Evolutionary conservation across 2,113 vertebrate genomes (phyloP), one percentile per base, ranked within the genome.

Genomic region (Suricata suricatta): DNA sequence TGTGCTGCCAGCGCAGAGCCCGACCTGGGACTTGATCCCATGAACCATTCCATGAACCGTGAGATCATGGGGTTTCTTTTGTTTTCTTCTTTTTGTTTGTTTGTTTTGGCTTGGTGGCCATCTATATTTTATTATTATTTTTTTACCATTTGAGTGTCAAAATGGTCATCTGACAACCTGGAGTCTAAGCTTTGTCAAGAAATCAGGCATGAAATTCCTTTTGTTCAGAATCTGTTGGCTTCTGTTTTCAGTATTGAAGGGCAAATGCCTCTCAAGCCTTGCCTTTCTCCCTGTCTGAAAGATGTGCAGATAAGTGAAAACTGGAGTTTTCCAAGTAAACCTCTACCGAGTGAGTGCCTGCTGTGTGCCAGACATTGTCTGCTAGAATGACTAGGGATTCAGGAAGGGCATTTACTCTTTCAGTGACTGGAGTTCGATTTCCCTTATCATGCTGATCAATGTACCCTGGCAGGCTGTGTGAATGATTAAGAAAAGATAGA

Each of bases 171-270:
- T 79, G 77, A 69, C 12, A 76, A 21, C 31, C 7, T 52, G 57
- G 29, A 90, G 57, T 91, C 10, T 90, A 41, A 77, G 17, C 81
- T 95, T 91, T 94, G 69, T 71, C 47, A 87, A 35, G 50, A 87
- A 77, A 85, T 97, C 29, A 76, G 52, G 35, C 7, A 15, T 72
- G n/a, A 90, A 72, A 17, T 94, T 89, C 23, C 90, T 95, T 80
- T 82, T 77, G 23, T 74, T 72, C 60, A 64, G 21, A 54, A 44
- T 84, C 3, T 72, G 0, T 81, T 89, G 41, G 25, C 44, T 76
- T 96, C 50, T 66, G 4, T 85, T 95, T 44, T 66, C 16, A 71
- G 7, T 95, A 57, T 47, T 13, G 54, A 89, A 91, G 33, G 44
- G 15, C 44, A 52, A 35, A 41, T 10, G n/a, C 60, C 74, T 90